Evolutionary conservation across 1,140 invertebrate genomes (phyloP).

Genomic region (Aphidius ervi): DNA sequence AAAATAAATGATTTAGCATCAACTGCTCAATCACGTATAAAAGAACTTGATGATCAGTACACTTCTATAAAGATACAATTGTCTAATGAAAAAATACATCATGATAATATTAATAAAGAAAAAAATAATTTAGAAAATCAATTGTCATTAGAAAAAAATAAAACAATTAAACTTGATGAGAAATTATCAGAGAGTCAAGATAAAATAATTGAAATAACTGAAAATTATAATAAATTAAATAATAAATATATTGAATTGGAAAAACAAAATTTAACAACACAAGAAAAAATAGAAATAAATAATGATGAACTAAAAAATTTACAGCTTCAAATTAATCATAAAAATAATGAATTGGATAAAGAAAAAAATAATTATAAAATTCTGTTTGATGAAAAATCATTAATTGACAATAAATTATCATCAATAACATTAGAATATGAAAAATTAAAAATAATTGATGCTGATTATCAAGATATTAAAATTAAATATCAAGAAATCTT

Average conservation of each 20-base stretch:
- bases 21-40: neutral
- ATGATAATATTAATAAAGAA: neutral
- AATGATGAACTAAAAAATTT: no score
- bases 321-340: constrained; percentile 19
- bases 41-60: neutral
- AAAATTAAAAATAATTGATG: no score
- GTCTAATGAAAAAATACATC: neutral
- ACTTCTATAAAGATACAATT: constrained; percentile 1
- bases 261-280: neutral
- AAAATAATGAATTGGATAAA: constrained; percentile 8
- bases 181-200: constrained; percentile 23
- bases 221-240: constrained; percentile 20
- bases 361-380: constrained; percentile 13
- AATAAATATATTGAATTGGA: constrained; percentile 15
- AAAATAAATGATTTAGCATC: neutral
- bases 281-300: no score
- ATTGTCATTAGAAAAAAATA: constrained; percentile 1
- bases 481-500: no score
- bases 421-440: no score
- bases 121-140: neutral
- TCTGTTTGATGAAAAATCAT: no score
- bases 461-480: no score
- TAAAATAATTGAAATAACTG: neutral
- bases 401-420: no score
- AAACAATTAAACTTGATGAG: neutral